phyloP scores from a whole-genome alignment of 2,888 invertebrate genomes.

The Calliscelio sp. region DNA sequence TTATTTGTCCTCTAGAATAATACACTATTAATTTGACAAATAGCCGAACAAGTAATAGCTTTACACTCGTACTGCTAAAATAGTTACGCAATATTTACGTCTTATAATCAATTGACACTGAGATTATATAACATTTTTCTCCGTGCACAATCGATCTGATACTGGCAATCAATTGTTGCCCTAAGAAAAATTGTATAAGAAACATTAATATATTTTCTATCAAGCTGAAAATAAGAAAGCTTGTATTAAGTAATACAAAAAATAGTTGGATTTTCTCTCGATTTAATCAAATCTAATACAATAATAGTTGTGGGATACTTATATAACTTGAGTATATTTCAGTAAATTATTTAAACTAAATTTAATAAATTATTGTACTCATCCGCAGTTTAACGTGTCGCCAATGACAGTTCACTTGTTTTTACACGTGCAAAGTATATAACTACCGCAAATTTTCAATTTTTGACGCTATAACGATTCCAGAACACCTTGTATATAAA shows the following conservation, averaged over 20 bases:
- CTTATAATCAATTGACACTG: conserved; percentile 51
- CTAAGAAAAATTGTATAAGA: conserved; percentile 31
- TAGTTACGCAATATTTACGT: conserved; percentile 16
- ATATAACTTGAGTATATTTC: too few relatives aligned
- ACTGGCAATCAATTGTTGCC: conserved; percentile 33
- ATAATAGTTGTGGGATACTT: too few relatives aligned
- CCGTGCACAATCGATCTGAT: conserved; percentile 41
- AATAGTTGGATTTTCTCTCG: too few relatives aligned
- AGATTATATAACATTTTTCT: conserved; percentile 51
- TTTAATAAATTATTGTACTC: too few relatives aligned
- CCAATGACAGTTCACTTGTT: too few relatives aligned
- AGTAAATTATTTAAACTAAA: too few relatives aligned
- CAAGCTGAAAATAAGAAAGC: not conserved
- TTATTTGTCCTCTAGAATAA: not conserved
- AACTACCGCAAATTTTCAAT: too few relatives aligned
- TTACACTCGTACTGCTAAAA: conserved; percentile 17
- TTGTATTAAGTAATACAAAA: too few relatives aligned
- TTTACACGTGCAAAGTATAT: too few relatives aligned
- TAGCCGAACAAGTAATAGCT: not conserved
- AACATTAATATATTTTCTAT: conserved; percentile 8
- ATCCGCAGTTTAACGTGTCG: too few relatives aligned
- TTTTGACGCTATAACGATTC: conserved; percentile 21
- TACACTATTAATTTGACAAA: not conserved
- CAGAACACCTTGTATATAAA: conserved; percentile 45
- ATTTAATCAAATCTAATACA: too few relatives aligned